Conservation (phyloP, 2,888 invertebrate genomes). For the Drosophila meridiana region DNA sequence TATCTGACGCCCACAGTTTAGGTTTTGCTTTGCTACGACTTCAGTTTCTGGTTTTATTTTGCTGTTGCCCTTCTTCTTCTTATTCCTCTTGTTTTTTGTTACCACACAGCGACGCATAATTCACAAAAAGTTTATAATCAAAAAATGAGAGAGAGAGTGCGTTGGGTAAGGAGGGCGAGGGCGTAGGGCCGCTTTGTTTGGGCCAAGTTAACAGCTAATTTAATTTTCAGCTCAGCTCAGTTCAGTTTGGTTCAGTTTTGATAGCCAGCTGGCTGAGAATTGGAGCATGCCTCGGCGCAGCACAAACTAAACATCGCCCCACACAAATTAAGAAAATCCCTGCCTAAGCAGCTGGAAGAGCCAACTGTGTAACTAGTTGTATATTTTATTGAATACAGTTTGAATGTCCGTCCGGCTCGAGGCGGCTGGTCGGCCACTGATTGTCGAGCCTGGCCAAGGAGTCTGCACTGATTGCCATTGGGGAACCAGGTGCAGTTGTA, state of each 20-base stretch:
- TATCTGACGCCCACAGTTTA: constrained; percentile 50
- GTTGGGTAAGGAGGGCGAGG: not conserved
- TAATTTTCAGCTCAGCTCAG: constrained; percentile 48
- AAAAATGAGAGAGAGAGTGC: constrained; percentile 5
- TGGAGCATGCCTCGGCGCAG: constrained; percentile 25
- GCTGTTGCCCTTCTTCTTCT: constrained; percentile 4
- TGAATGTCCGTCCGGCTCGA: constrained; percentile 2
- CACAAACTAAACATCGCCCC: constrained; percentile 47
- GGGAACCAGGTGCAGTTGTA: constrained; percentile 20
- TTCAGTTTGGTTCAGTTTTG: constrained; percentile 3
- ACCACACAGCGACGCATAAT: constrained; percentile 49
- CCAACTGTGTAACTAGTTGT: constrained; percentile 39
- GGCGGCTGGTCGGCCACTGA: constrained; percentile 32
- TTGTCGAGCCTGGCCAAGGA: constrained; percentile 49
- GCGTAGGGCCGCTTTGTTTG: constrained; percentile 4
- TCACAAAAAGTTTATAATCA: constrained; percentile 63
- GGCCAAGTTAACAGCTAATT: constrained; percentile 60
- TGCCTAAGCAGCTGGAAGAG: constrained; percentile 26
- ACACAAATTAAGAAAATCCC: constrained; percentile 62
- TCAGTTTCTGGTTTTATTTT: constrained; percentile 18
- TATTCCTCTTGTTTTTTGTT: constrained; percentile 19
- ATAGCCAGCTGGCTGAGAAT: constrained; percentile 19
- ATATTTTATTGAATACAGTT: constrained; percentile 63
- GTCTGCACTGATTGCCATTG: constrained; percentile 65
- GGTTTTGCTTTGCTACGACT: constrained; percentile 25